Conservation (phyloP, 2,113 vertebrate species). For the Saguinus imperator region DNA sequence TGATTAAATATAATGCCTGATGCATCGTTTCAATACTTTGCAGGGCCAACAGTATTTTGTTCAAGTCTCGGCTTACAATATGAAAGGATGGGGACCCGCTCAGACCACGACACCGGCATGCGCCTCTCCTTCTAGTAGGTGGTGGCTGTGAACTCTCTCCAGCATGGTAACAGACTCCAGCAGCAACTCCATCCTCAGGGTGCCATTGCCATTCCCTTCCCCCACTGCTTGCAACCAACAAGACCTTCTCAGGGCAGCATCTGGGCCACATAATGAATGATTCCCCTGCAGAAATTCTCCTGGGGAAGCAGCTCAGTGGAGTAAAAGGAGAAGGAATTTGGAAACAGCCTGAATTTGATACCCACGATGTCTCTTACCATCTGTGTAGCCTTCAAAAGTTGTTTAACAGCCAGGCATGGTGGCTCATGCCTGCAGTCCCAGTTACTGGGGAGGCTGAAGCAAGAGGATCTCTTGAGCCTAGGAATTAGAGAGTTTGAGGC, state of each 20-base stretch:
- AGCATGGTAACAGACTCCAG: neutral
- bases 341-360: neutral
- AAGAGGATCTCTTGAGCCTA: no score
- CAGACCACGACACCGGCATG: constrained; percentile 88
- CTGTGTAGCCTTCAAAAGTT: neutral
- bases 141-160: constrained; percentile 4
- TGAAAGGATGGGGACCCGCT: constrained; percentile 96
- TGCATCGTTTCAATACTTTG: constrained; percentile 65
- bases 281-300: constrained; percentile 10
- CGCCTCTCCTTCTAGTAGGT: constrained; percentile 95
- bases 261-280: neutral
- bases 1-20: neutral
- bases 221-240: neutral
- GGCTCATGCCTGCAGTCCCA: no score
- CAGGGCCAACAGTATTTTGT: constrained; percentile 93
- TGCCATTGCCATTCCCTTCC: neutral
- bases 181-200: neutral
- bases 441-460: no score
- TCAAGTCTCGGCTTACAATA: constrained; percentile 93
- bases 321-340: constrained; percentile 20
- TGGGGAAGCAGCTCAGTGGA: neutral
- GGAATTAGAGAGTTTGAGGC: no score
- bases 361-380: neutral
- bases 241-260: neutral
- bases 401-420: neutral